Percentiles rank a stretch among this genome's conserved stretches.
phyloP scores from a whole-genome alignment of 2,888 invertebrate species.

The Acanthopleura granulata region DNA sequence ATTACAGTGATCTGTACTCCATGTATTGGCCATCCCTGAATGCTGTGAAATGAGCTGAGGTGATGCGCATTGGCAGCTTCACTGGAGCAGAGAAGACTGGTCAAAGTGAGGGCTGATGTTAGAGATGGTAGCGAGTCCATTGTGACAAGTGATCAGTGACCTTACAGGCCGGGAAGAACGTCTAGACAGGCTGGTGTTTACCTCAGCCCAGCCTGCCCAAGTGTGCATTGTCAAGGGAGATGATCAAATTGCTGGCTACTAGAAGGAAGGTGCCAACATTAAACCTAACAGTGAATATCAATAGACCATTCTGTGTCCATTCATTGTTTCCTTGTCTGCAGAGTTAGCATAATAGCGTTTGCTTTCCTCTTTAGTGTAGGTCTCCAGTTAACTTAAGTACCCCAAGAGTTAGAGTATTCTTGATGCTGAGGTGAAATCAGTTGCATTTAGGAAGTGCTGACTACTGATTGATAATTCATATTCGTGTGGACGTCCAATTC shows the following conservation, averaged over 20 bases:
- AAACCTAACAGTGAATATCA: not conserved
- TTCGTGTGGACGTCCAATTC: no score
- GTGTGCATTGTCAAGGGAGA: not conserved
- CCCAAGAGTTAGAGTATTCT: not conserved
- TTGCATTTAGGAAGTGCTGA: no score
- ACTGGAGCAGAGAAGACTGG: no score
- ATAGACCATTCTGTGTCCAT: conserved; percentile 2
- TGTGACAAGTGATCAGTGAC: conserved; percentile 1
- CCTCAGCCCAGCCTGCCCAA: not conserved
- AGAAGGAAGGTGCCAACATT: conserved; percentile 9
- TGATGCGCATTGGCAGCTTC: no score
- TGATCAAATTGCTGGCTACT: not conserved
- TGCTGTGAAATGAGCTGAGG: no score
- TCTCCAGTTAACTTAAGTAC: not conserved
- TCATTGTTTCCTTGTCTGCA: not conserved
- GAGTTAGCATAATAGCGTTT: not conserved
- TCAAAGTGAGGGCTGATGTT: no score
- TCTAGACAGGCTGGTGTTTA: conserved; percentile 3
- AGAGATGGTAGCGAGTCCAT: no score
- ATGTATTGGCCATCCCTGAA: no score
- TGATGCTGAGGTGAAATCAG: not conserved
- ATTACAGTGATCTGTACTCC: no score
- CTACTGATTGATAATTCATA: no score
- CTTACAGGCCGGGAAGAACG: not conserved
- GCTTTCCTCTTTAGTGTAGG: not conserved